Conservation (phyloP, 2,888 invertebrate genomes). For the Norana najaformis region DNA sequence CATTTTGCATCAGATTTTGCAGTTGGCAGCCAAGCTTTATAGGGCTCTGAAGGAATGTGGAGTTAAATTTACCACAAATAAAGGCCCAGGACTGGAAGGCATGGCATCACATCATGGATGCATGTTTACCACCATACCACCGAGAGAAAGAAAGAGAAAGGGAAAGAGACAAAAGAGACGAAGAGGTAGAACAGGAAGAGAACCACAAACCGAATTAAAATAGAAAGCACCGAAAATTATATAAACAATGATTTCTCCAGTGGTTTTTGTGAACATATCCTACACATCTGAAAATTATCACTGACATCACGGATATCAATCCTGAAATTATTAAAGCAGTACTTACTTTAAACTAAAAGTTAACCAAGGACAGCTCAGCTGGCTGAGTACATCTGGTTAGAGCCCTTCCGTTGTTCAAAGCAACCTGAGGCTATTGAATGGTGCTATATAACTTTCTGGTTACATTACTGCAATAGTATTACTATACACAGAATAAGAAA, state of each 20-base stretch:
- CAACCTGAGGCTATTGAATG: too few species aligned
- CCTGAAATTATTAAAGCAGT: neutral
- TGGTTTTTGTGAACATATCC: neutral
- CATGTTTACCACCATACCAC: neutral
- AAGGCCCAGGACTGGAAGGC: neutral
- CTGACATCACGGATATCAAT: neutral
- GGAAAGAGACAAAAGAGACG: slow-evolving; percentile 21
- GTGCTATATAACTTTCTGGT: too few species aligned
- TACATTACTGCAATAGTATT: neutral
- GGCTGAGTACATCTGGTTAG: neutral
- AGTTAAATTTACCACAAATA: too few species aligned
- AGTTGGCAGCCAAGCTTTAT: neutral
- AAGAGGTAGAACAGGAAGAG: neutral
- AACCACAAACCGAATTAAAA: neutral
- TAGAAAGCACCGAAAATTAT: neutral
- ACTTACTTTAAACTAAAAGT: neutral
- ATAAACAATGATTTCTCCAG: neutral
- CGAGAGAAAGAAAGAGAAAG: neutral
- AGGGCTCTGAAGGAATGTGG: neutral
- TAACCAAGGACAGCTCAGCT: neutral
- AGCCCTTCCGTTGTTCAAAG: too few species aligned
- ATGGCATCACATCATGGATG: neutral
- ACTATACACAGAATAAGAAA: neutral
- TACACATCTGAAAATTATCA: neutral
- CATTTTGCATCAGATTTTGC: neutral